phyloP scores from a whole-genome alignment of 2,888 invertebrate genomes.

The Scelioninae gen. 2 region DNA sequence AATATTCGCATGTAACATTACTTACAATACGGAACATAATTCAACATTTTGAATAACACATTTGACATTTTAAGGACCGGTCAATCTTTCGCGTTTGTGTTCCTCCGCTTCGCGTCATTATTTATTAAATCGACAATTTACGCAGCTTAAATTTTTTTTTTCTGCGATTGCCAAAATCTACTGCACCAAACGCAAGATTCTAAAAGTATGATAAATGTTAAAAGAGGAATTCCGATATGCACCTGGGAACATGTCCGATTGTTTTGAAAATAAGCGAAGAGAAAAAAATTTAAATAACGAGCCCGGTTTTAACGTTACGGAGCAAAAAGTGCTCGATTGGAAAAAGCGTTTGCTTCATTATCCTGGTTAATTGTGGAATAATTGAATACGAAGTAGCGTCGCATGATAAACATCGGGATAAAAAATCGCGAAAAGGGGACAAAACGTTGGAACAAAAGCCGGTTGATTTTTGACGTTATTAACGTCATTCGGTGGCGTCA shows the following conservation, averaged over 20 bases:
- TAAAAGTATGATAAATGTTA: not conserved
- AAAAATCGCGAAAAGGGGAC: constrained; percentile 18
- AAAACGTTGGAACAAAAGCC: constrained; percentile 34
- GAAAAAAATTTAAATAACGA: no score
- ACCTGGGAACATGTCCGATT: no score
- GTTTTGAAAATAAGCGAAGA: no score
- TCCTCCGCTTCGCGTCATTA: no score
- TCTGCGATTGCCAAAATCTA: no score
- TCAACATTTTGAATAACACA: constrained; percentile 13
- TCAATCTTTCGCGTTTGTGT: no score
- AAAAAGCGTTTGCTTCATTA: not conserved
- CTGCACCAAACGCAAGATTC: constrained; percentile 7
- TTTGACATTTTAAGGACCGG: constrained; percentile 18
- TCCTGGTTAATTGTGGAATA: constrained; percentile 5
- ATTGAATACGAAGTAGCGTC: constrained; percentile 26
- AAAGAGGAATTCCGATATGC: no score
- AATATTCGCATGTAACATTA: constrained; percentile 7
- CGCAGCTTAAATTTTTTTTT: no score
- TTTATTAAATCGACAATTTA: no score
- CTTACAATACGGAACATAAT: constrained; percentile 14
- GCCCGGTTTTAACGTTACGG: no score
- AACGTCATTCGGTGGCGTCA: constrained; percentile 51
- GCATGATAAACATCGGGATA: constrained; percentile 14
- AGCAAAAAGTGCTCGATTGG: not conserved
- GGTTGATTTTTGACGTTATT: constrained; percentile 52